phyloP scores from a whole-genome alignment of 2,888 invertebrate genomes.

The Panzeria rudis region DNA sequence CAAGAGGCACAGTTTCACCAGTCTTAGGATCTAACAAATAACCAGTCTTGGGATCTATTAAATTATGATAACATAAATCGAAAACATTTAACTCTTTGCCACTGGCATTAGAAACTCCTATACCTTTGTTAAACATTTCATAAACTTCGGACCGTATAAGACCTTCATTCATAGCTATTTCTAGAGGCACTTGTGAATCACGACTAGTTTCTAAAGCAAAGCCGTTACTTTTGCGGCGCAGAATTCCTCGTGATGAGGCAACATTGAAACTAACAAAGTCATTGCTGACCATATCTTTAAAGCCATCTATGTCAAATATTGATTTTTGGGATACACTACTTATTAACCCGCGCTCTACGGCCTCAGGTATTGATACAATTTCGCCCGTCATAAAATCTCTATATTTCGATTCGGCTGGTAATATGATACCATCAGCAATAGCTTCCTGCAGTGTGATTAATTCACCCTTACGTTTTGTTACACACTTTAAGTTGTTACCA shows the following conservation, averaged over 20 bases:
- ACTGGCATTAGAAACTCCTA: constrained; percentile 90
- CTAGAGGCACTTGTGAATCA: constrained; percentile 90
- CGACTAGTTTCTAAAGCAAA: constrained; percentile 89
- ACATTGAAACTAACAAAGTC: constrained; percentile 93
- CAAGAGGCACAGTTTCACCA: constrained; percentile 90
- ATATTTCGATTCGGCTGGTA: constrained; percentile 89
- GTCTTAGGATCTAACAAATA: constrained; percentile 91
- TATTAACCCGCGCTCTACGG: constrained; percentile 94
- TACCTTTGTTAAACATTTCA: constrained; percentile 92
- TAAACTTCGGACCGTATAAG: constrained; percentile 93
- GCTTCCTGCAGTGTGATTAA: constrained; percentile 94
- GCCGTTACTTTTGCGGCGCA: constrained; percentile 89
- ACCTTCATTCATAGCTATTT: constrained; percentile 91
- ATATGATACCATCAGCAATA: constrained; percentile 90
- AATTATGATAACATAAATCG: constrained; percentile 93
- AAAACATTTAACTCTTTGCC: constrained; percentile 92
- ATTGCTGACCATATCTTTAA: constrained; percentile 91
- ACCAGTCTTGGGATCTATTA: constrained; percentile 94
- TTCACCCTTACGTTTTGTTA: constrained; percentile 92
- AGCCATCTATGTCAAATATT: constrained; percentile 96
- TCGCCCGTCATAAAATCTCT: constrained; percentile 90
- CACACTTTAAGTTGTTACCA: constrained; percentile 91
- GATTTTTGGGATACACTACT: constrained; percentile 94
- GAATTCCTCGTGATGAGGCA: constrained; percentile 90
- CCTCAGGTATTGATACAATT: constrained; percentile 91